A percentile compares a stretch with the other conserved stretches of the same genome.
phyloP scores from a whole-genome alignment of 2,113 vertebrate species.

The Spermophilus dauricus region DNA sequence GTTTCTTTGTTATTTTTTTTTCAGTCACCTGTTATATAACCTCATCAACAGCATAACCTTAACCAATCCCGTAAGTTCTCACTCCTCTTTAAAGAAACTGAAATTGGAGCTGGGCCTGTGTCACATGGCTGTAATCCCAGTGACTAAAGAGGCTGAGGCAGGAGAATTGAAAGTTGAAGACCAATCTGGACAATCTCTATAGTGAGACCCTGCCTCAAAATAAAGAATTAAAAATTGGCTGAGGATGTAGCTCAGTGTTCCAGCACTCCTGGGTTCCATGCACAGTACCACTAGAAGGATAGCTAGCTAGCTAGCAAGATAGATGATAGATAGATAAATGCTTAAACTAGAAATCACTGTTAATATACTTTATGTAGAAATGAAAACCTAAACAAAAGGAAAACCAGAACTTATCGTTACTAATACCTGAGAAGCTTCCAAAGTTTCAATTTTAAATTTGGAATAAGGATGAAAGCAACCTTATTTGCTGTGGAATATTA shows the following conservation, averaged over 20 bases:
- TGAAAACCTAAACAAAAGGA: background rate
- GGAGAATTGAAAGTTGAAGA: too few species aligned
- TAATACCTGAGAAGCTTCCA: background rate
- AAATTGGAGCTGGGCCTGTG: background rate
- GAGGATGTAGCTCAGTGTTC: too few species aligned
- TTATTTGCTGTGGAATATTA: background rate
- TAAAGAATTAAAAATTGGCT: too few species aligned
- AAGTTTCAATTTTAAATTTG: background rate
- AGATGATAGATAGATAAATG: too few species aligned
- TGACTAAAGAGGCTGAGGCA: too few species aligned
- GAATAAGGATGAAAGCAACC: background rate
- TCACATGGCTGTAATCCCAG: too few species aligned
- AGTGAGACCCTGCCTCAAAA: too few species aligned
- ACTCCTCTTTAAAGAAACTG: background rate
- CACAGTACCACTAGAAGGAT: too few species aligned
- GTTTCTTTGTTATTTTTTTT: background rate
- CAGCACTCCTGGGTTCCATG: too few species aligned
- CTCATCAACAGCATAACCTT: background rate
- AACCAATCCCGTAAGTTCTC: background rate
- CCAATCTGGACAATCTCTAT: too few species aligned
- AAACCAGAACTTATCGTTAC: background rate
- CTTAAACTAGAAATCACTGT: background rate
- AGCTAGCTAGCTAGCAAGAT: too few species aligned
- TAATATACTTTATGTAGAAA: background rate
- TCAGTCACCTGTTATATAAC: background rate